Evolutionary conservation across 1,140 invertebrate genomes (phyloP).

Genomic region (Lucilia sericata): DNA sequence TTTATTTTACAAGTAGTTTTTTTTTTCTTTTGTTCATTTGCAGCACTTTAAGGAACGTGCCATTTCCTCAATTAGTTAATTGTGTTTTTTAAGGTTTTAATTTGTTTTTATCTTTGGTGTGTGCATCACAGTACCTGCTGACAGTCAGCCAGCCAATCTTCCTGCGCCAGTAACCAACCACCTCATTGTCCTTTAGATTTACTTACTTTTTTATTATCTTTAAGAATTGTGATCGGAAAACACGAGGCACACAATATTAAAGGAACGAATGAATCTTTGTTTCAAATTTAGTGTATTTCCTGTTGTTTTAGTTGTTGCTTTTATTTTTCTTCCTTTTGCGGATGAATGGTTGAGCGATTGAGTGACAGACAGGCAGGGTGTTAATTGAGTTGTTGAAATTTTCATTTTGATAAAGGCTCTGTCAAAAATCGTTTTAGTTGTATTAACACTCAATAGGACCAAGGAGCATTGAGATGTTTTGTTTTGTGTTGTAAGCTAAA

Average conservation of each 20-base stretch:
- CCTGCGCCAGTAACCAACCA: background rate
- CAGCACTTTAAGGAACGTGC: background rate
- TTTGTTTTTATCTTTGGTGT: background rate
- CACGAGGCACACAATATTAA: too few relatives aligned
- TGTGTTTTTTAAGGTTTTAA: background rate
- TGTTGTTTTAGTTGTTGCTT: slow-evolving; percentile 8
- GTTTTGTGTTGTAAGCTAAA: too few relatives aligned
- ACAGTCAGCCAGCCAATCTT: background rate
- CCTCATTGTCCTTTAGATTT: background rate
- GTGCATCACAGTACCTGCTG: background rate
- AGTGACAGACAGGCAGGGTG: background rate
- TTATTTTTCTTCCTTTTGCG: background rate
- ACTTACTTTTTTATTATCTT: background rate
- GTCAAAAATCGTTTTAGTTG: background rate
- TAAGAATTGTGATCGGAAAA: too few relatives aligned
- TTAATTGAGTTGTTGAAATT: slow-evolving; percentile 17
- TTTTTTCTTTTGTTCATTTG: background rate
- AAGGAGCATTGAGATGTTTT: too few relatives aligned
- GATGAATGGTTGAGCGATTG: background rate
- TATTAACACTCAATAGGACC: too few relatives aligned
- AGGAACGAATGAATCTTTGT: background rate
- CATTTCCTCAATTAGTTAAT: slow-evolving; percentile 27
- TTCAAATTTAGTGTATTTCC: slow-evolving; percentile 6
- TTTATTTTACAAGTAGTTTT: background rate
- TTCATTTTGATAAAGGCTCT: background rate